Percentiles rank a stretch among this genome's conserved stretches.
Conservation (phyloP, 2,797 vertebrate species). For the Okamejei kenojei region DNA sequence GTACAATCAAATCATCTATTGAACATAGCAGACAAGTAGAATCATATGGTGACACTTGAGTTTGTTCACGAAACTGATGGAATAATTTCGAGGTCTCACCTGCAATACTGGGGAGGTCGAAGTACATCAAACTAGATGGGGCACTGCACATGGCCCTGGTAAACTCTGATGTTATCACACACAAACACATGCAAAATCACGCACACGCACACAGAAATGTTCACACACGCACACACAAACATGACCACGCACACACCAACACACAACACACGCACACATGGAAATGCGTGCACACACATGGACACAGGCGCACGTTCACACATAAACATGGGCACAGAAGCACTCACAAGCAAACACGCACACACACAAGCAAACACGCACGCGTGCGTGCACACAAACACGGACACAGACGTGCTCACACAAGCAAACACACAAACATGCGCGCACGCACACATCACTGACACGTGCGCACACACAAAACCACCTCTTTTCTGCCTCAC, state of each 20-base stretch:
- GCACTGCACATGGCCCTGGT: background rate
- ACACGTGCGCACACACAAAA: background rate
- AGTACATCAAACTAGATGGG: background rate
- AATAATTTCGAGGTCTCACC: background rate
- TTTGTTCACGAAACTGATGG: background rate
- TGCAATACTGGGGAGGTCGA: background rate
- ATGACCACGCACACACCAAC: no score
- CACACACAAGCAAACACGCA: no score
- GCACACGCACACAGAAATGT: no score
- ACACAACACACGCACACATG: no score
- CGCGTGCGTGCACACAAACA: no score
- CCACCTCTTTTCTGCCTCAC: background rate
- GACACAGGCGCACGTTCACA: no score
- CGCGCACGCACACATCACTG: background rate
- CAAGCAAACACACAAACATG: background rate
- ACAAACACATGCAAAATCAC: background rate
- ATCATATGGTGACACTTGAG: background rate
- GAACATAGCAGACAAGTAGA: background rate
- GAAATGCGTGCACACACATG: no score
- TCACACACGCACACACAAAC: no score
- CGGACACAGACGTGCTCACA: background rate
- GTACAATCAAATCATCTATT: background rate
- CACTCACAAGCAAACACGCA: no score
- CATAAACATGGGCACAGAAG: no score
- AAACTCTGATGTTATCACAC: background rate